Evolutionary conservation across 2,797 vertebrate genomes (phyloP).

Genomic region (Rallus crepitans): DNA sequence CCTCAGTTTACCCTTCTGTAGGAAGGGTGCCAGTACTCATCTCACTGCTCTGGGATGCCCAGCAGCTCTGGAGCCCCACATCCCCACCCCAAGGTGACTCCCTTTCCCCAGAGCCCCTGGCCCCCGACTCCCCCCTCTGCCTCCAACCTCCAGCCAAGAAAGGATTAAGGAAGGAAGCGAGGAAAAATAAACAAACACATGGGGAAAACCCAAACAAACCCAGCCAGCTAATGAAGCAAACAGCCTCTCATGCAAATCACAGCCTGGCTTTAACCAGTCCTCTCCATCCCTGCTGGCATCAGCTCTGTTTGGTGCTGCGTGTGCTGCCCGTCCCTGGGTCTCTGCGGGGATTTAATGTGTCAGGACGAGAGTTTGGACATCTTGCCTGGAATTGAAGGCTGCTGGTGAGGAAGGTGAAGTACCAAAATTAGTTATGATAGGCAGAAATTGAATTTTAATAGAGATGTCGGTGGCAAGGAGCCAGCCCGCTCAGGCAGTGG

Average conservation of each 20-base stretch:
- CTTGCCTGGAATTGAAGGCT: conserved; percentile 63
- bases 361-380: not conserved
- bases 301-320: not conserved
- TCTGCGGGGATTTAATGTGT: not conserved
- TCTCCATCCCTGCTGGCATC: not conserved
- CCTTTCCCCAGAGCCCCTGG: rapidly evolving
- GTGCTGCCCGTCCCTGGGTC: not conserved
- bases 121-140: not conserved
- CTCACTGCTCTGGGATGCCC: rapidly evolving
- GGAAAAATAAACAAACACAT: not conserved
- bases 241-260: not conserved
- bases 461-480: conserved; percentile 76
- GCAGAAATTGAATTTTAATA: conserved; percentile 83
- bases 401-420: conserved; percentile 34
- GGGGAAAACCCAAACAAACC: conserved; percentile 36
- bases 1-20: not conserved
- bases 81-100: not conserved
- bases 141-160: conserved; percentile 9
- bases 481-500: conserved; percentile 79
- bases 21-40: rapidly evolving
- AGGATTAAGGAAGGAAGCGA: conserved; percentile 12
- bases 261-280: not conserved
- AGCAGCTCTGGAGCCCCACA: rapidly evolving
- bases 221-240: not conserved
- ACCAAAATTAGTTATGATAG: conserved; percentile 77